Percentiles rank a stretch among this genome's conserved stretches.
These are phyloP conservation scores for Melanophora roralis DNA, from an alignment of 2,888 invertebrate species.

Conservation along the genomic window DNA sequence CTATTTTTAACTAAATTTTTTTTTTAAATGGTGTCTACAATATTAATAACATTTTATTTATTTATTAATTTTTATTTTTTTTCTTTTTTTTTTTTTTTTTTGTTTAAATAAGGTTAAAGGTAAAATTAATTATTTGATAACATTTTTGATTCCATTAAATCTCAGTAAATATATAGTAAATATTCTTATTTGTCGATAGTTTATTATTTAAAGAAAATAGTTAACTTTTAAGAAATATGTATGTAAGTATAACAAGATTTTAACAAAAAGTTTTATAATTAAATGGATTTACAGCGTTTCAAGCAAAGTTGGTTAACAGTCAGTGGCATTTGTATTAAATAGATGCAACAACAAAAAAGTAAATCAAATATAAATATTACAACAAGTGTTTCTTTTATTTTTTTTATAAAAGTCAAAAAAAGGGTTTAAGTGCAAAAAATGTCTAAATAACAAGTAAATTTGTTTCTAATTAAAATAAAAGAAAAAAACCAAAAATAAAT, in stretches of 20 bases:
- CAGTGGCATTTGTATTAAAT: neutral
- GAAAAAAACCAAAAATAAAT: neutral
- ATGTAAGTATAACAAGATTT: slow-evolving; percentile 25
- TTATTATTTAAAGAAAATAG: neutral
- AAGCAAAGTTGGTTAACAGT: slow-evolving; percentile 4
- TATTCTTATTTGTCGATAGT: slow-evolving; percentile 3
- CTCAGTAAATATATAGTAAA: slow-evolving; percentile 1
- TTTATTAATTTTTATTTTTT: neutral
- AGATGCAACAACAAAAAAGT: slow-evolving; percentile 36
- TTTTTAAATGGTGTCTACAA: no score
- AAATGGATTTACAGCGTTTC: neutral
- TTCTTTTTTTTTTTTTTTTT: neutral
- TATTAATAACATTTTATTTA: slow-evolving; percentile 4
- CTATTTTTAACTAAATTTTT: no score
- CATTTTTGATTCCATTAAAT: slow-evolving; percentile 5
- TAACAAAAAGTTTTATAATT: slow-evolving; percentile 16
- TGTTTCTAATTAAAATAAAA: neutral
- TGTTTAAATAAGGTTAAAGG: neutral
- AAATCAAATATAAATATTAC: slow-evolving; percentile 18
- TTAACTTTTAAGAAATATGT: no score
- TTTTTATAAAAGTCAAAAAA: neutral
- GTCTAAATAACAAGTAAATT: neutral
- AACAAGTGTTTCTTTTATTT: slow-evolving; percentile 21
- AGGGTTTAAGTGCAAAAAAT: neutral
- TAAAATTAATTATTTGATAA: slow-evolving; percentile 27